Conservation (phyloP, 2,113 vertebrate species). For the Pygoscelis adeliae region DNA sequence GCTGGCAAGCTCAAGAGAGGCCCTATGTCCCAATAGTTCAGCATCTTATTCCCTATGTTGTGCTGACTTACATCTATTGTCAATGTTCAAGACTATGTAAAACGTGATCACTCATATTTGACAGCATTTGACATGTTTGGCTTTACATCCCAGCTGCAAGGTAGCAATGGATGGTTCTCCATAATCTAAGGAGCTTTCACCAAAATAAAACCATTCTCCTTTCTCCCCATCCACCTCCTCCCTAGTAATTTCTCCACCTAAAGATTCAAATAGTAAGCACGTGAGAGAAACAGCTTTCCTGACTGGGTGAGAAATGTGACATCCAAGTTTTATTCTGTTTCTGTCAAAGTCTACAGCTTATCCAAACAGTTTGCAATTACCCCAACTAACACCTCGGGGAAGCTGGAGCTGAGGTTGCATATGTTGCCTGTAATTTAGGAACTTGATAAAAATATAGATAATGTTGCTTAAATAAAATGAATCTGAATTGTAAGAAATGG, state of each 20-base stretch:
- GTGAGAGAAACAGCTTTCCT: neutral
- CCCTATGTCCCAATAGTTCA: neutral
- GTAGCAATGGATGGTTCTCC: neutral
- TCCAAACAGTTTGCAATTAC: constrained; percentile 10
- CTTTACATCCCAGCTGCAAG: neutral
- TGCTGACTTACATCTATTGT: neutral
- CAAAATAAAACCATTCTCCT: neutral
- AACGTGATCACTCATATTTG: neutral
- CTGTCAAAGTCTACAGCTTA: neutral
- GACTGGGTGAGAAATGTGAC: neutral
- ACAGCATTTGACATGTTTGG: neutral
- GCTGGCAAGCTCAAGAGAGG: neutral
- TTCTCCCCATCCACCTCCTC: neutral
- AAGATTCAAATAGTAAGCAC: neutral
- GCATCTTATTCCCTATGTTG: neutral
- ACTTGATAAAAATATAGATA: constrained; percentile 42
- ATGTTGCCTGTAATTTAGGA: constrained; percentile 23
- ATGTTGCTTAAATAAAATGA: constrained; percentile 4
- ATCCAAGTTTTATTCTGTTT: neutral
- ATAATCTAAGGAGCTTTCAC: neutral
- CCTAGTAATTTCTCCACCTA: neutral
- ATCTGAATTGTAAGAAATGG: constrained; percentile 3
- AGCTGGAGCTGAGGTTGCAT: neutral
- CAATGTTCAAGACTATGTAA: neutral
- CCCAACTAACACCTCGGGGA: constrained; percentile 8